Conservation (phyloP, 2,113 vertebrate genomes). For the Tachuris rubrigastra region DNA sequence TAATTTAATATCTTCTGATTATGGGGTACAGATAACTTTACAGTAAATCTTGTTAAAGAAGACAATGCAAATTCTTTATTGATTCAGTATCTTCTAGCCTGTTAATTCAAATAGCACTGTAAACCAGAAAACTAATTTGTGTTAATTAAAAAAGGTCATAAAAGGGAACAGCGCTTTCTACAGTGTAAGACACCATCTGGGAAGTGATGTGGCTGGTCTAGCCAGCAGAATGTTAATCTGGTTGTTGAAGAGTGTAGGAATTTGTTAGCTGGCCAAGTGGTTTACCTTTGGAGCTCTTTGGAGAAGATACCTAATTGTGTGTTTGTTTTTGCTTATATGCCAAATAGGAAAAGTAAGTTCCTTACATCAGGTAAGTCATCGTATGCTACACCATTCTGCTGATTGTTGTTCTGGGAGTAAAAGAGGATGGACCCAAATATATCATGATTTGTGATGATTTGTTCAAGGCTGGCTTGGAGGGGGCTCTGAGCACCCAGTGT, state of each 20-base stretch:
- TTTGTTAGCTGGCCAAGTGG: background rate
- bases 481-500: background rate
- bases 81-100: background rate
- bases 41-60: background rate
- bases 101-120: background rate
- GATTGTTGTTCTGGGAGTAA: background rate
- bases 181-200: background rate
- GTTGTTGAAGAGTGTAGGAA: background rate
- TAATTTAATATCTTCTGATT: background rate
- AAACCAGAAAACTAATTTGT: background rate
- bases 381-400: rapidly evolving
- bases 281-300: background rate
- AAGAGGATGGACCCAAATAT: background rate
- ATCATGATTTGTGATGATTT: background rate
- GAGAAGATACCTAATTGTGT: background rate
- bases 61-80: background rate
- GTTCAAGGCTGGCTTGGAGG: background rate
- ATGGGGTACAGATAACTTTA: background rate
- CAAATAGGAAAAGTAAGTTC: background rate
- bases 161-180: background rate
- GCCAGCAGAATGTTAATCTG: background rate
- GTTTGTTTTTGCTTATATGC: background rate
- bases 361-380: background rate
- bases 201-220: background rate
- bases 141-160: background rate